Evolutionary conservation across 35 echinoderm and acorn worm species (phyloP).

Genomic region (Patiria miniata): DNA sequence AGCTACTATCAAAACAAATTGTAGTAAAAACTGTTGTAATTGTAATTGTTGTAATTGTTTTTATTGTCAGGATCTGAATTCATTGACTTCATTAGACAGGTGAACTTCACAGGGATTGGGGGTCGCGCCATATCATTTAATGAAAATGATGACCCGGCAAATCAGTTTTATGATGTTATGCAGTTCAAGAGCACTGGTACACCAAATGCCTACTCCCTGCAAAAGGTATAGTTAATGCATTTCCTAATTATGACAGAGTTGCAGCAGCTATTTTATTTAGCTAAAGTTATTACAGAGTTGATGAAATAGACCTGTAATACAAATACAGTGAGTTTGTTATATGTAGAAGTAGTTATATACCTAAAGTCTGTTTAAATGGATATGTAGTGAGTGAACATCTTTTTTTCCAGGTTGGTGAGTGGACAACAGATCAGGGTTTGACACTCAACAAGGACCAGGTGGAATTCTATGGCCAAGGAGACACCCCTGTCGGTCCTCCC

Average conservation of each 20-base stretch:
- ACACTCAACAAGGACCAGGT: constrained; percentile 15
- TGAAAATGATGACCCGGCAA: background rate
- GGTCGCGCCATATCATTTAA: background rate
- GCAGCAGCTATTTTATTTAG: too few relatives aligned
- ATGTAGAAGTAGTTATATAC: too few relatives aligned
- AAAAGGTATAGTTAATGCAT: background rate
- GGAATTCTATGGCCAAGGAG: constrained; percentile 5
- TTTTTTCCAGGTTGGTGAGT: constrained; percentile 27
- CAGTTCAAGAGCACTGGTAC: background rate
- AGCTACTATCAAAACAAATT: too few relatives aligned
- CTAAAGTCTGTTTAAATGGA: too few relatives aligned
- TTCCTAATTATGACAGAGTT: too few relatives aligned
- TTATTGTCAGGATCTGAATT: background rate
- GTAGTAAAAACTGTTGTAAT: too few relatives aligned
- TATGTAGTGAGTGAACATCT: too few relatives aligned
- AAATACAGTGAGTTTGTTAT: too few relatives aligned
- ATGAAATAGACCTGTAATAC: too few relatives aligned
- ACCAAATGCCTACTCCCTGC: background rate
- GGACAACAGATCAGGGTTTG: background rate
- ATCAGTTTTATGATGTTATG: background rate
- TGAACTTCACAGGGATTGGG: background rate
- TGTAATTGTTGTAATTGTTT: too few relatives aligned
- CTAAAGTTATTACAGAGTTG: too few relatives aligned
- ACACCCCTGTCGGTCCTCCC: background rate
- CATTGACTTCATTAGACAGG: background rate